A percentile compares a stretch with the other conserved stretches of the same genome.
These are phyloP conservation scores for Dioctria linearis DNA, from an alignment of 2,888 invertebrate species.

Conservation along the genomic window DNA sequence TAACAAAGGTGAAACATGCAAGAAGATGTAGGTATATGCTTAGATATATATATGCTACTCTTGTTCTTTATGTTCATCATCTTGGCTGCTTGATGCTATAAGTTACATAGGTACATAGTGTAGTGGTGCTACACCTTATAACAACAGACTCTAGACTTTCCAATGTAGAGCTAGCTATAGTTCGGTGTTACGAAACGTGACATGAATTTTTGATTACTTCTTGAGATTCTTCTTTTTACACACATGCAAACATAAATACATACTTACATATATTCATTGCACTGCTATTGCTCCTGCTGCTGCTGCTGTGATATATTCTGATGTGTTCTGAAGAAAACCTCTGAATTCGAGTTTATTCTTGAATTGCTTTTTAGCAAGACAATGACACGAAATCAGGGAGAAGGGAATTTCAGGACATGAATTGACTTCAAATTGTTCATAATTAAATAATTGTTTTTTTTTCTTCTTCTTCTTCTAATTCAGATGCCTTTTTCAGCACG, in stretches of 20 bases:
- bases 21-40: not conserved
- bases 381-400: constrained; percentile 5
- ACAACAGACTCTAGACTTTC: constrained; percentile 2
- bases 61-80: too few species aligned
- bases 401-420: not conserved
- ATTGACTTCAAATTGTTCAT: constrained; percentile 8
- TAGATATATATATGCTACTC: too few species aligned
- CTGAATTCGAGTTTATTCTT: constrained; percentile 4
- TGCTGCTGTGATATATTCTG: not conserved
- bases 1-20: constrained; percentile 2
- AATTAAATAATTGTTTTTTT: constrained; percentile 15
- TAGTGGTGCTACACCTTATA: not conserved
- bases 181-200: constrained; percentile 5
- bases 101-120: too few species aligned
- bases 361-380: not conserved
- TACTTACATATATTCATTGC: too few species aligned
- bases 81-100: too few species aligned
- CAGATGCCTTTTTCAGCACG: not conserved
- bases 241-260: too few species aligned
- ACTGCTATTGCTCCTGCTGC: too few species aligned
- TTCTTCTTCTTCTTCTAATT: not conserved
- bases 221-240: not conserved
- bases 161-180: not conserved
- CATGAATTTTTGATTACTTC: constrained; percentile 2
- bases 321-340: not conserved